Evolutionary conservation across 2,888 invertebrate species (phyloP), one percentile per base, ranked within the genome.

Genomic region (Napeogenes sylphis): DNA sequence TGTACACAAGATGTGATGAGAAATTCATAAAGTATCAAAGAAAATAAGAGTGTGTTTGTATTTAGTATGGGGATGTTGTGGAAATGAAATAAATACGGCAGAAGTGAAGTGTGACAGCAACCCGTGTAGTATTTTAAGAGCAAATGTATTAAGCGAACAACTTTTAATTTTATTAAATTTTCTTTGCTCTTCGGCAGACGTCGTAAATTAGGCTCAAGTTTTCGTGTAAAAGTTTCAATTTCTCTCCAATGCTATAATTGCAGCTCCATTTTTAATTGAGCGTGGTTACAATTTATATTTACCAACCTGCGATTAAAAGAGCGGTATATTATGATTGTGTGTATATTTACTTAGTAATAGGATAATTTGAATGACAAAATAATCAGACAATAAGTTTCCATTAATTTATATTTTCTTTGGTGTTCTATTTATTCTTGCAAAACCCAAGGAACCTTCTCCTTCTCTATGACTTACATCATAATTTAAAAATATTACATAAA

Each of bases 121-220:
- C 30, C 30, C 30, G 51, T 10, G 30, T 51, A 51, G 30, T 30
- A 30, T 51, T 62, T 46, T 57, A 10, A 32, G 21, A 45, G 55
- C 45, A 46, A 63, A 59, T 51, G 45, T 59, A 59, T 56, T 45
- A 46, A 63, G 53, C 45, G 46, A 54, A 54, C 30, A 63, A 60
- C 56, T 60, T 63, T 63, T 57, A 63, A 62, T 47, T 63, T 60
- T 45, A 63, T 63, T 59, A 63, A 60, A 57, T 60, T 57, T 63
- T 63, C 60, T 42, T 45, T 54, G 56, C 57, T 53, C 35, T 60
- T 63, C 54, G 59, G 45, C 45, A 59, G 56, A 56, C 57, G 14
- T 62, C 58, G 55, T 58, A 63, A 63, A 59, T 63, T 59, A 59
- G 56, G 45, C 59, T 59, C 59, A 57, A 59, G 63, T 59, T 63